A percentile compares a stretch with the other conserved stretches of the same genome.
Evolutionary conservation across 2,888 invertebrate genomes (phyloP).

Genomic region (Epistrophe grossulariae): DNA sequence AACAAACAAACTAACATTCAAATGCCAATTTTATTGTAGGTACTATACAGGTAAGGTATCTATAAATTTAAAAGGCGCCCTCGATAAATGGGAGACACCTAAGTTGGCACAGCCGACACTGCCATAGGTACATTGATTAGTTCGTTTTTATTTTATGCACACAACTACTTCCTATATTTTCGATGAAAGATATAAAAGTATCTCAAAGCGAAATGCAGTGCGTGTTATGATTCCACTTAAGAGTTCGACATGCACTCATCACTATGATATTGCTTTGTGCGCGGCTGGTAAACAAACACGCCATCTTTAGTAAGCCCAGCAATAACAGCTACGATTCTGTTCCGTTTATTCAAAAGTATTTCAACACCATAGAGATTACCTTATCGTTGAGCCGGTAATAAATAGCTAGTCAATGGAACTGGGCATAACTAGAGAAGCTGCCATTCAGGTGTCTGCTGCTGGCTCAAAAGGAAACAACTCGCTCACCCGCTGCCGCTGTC

Average conservation of each 20-base stretch:
- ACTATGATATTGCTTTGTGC: slow-evolving; percentile 55
- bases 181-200: slow-evolving; percentile 53
- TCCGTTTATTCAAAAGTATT: slow-evolving; percentile 52
- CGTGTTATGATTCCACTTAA: slow-evolving; percentile 68
- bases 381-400: slow-evolving; percentile 69
- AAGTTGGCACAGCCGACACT: not conserved
- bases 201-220: slow-evolving; percentile 59
- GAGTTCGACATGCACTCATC: slow-evolving; percentile 68
- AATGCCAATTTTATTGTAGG: not conserved
- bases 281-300: slow-evolving; percentile 40
- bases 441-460: slow-evolving; percentile 48
- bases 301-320: slow-evolving; percentile 13
- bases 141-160: not conserved
- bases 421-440: slow-evolving; percentile 46
- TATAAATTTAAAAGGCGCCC: slow-evolving; percentile 13
- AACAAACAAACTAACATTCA: not conserved
- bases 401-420: slow-evolving; percentile 70
- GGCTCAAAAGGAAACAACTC: slow-evolving; percentile 41
- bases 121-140: slow-evolving; percentile 13
- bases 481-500: slow-evolving; percentile 55
- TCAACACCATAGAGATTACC: slow-evolving; percentile 46
- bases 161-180: slow-evolving; percentile 45
- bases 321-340: slow-evolving; percentile 16
- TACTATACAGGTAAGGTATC: no score
- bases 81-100: not conserved